phyloP scores from a whole-genome alignment of 2,888 invertebrate genomes.

The Trachelus troglodyta region DNA sequence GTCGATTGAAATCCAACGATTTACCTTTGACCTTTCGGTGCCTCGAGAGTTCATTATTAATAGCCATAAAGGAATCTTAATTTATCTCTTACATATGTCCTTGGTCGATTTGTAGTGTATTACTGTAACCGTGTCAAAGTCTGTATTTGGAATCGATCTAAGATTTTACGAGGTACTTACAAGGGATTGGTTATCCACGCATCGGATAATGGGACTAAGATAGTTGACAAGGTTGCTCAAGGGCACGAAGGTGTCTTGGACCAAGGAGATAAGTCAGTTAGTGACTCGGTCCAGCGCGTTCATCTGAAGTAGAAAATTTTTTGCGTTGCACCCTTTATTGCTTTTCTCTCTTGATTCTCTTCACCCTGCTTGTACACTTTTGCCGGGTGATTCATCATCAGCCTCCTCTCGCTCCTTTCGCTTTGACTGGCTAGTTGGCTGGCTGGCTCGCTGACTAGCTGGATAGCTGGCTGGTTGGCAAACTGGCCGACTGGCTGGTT shows the following conservation, averaged over 20 bases:
- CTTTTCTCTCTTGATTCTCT: slow-evolving; percentile 35
- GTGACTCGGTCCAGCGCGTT: slow-evolving; percentile 63
- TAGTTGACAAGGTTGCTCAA: background rate
- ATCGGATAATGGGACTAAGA: background rate
- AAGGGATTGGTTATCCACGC: background rate
- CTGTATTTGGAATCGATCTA: background rate
- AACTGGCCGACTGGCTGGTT: slow-evolving; percentile 17
- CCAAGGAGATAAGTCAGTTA: slow-evolving; percentile 59
- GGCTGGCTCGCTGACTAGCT: slow-evolving; percentile 20
- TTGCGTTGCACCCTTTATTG: slow-evolving; percentile 30
- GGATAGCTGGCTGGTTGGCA: slow-evolving; percentile 23
- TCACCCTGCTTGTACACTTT: slow-evolving; percentile 35
- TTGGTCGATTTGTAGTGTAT: background rate
- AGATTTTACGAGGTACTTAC: background rate
- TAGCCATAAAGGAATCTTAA: background rate
- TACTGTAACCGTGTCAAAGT: background rate
- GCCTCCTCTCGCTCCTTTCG: slow-evolving; percentile 45
- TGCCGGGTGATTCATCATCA: slow-evolving; percentile 59
- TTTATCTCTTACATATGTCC: background rate
- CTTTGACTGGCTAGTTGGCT: slow-evolving; percentile 29
- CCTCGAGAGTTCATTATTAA: background rate
- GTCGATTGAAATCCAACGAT: background rate
- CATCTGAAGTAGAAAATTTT: slow-evolving; percentile 30
- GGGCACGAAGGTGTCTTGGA: background rate
- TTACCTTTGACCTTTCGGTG: background rate